Base-by-base conservation (phyloP, 2,888 invertebrate genomes). In the Syritta pipiens region DNA sequence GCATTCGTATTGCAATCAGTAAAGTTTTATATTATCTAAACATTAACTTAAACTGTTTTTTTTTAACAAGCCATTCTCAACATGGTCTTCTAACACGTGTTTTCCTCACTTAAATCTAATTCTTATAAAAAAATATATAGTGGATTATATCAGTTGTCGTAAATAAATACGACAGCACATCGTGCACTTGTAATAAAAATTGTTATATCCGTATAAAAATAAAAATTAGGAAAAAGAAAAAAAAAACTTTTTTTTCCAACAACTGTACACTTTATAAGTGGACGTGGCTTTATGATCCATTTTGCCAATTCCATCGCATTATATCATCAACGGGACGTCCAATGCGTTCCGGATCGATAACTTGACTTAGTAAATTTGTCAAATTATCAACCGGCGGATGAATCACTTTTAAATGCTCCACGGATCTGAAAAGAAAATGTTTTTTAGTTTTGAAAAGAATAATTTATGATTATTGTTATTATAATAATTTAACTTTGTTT, bases 261-360 rank as follows among this genome's bases (percentile, higher is more conserved):
- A n/a, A n/a, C n/a, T n/a, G n/a, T n/a, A n/a, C n/a, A n/a, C n/a
- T n/a, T n/a, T n/a, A 14, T 26, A 14, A 5, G 22, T 28, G 40
- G 5, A 14, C 7, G 3, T 32, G 5, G 5, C 20, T 46, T 51
- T 75, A 81, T 26, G 81, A 81, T 28, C 68, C 40, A 57, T 74
- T 69, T 24, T 82, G 65, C 82, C 82, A 83, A 48, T 49, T 81
- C 82, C 83, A 83, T 19, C 76, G 74, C 24, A 81, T 81, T 24
- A 82, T 28, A 24, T 82, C 81, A n/a, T 81, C 81, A 6, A 69
- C 77, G 4, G 82, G 48, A 14, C 81, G 68, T 12, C 75, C 81
- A 5, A 76, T 35, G 1, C 81, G 82, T 40, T 81, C 74, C 4
- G 79, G 51, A 9, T 81, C 82, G 6, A 81, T 72, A 5, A 67